phyloP scores from a whole-genome alignment of 2,113 vertebrate species.

The Pholis gunnellus region DNA sequence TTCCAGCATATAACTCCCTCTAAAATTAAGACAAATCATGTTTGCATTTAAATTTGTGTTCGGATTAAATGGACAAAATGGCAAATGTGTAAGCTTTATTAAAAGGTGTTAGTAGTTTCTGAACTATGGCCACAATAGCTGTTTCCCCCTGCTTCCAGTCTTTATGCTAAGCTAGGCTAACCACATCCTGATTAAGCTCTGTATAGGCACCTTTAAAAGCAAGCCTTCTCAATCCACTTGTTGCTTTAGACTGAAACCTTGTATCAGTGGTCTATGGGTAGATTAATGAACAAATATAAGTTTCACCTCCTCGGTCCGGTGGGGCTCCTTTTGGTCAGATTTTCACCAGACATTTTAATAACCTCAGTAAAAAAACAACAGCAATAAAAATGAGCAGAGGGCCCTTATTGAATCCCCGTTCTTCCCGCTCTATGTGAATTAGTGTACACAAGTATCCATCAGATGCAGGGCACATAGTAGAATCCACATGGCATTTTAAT shows the following conservation, averaged over 20 bases:
- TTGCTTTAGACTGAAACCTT: neutral
- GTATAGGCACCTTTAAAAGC: neutral
- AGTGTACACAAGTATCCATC: neutral
- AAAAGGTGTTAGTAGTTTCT: neutral
- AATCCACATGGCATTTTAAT: neutral
- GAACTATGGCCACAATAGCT: neutral
- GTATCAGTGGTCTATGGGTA: neutral
- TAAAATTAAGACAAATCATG: neutral
- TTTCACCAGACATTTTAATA: constrained; percentile 9
- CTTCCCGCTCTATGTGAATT: neutral
- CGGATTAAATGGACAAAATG: neutral
- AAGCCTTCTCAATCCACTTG: neutral
- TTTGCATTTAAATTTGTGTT: neutral
- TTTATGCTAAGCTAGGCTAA: neutral
- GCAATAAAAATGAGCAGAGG: neutral
- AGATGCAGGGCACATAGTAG: neutral
- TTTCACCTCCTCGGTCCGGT: neutral
- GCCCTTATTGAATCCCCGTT: neutral
- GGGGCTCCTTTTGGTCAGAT: neutral
- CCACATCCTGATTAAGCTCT: neutral
- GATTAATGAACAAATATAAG: neutral
- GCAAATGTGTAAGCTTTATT: neutral
- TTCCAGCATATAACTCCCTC: neutral
- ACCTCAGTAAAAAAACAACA: neutral
- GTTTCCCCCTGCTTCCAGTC: neutral